phyloP scores from a whole-genome alignment of 2,797 vertebrate genomes.

The Adelosebastes latens region DNA sequence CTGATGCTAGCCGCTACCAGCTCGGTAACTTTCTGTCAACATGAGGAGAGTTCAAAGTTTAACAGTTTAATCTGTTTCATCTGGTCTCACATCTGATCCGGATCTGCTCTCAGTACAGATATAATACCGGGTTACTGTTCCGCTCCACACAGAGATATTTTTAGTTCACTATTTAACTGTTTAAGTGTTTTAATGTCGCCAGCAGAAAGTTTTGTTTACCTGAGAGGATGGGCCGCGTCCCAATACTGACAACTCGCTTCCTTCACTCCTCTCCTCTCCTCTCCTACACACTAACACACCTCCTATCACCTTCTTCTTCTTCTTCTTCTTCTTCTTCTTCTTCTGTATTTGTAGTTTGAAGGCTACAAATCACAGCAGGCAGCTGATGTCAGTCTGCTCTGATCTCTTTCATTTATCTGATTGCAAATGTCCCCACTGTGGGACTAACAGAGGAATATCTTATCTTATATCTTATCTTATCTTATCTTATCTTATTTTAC shows the following conservation, averaged over 20 bases:
- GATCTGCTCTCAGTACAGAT: accelerated
- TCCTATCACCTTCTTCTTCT: no score
- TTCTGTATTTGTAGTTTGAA: no score
- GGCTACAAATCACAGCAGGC: no score
- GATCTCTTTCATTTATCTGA: no score
- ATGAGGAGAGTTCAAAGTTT: background rate
- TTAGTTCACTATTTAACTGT: background rate
- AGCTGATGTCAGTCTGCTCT: no score
- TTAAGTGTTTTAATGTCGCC: background rate
- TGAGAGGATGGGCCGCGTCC: constrained; percentile 26
- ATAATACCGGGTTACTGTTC: accelerated
- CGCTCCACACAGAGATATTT: accelerated
- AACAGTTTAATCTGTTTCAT: background rate
- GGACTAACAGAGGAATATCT: no score
- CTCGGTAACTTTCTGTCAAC: constrained; percentile 42
- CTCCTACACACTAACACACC: background rate
- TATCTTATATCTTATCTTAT: no score
- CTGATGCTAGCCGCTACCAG: constrained; percentile 50
- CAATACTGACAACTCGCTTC: background rate
- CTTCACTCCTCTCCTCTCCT: background rate
- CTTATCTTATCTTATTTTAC: no score
- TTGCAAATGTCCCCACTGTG: no score
- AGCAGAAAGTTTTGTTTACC: constrained; percentile 52
- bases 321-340: no score
- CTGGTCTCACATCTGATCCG: background rate